phyloP scores from a whole-genome alignment of 2,113 vertebrate genomes.

The Dipodomys spectabilis region DNA sequence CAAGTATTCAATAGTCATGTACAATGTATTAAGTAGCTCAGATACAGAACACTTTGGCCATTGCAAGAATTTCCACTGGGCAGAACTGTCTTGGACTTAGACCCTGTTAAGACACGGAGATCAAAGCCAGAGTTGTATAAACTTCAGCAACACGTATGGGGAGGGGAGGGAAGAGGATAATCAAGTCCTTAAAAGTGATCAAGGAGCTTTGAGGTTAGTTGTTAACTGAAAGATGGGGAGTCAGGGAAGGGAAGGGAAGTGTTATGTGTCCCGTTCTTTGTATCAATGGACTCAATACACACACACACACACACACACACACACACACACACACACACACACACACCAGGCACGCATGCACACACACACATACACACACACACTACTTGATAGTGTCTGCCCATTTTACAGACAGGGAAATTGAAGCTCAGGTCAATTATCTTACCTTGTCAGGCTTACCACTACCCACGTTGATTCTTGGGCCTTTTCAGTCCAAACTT shows the following conservation, averaged over 20 bases:
- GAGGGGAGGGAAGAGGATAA: neutral
- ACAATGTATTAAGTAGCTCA: rapidly evolving
- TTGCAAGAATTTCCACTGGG: neutral
- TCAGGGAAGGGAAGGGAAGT: neutral
- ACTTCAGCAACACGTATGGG: neutral
- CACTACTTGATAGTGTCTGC: neutral
- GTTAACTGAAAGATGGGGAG: neutral
- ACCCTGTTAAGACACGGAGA: neutral
- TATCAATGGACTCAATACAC: neutral
- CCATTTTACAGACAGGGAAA: slow-evolving; percentile 30
- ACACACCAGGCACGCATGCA: too few species aligned
- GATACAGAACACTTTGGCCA: neutral
- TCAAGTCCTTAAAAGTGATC: neutral
- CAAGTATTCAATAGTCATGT: rapidly evolving
- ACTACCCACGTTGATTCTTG: neutral
- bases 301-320: too few species aligned
- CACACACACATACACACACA: too few species aligned
- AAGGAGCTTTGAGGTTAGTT: neutral
- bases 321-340: too few species aligned
- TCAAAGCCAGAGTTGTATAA: neutral
- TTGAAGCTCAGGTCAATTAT: neutral
- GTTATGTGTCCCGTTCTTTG: neutral
- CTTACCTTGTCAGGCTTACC: too few species aligned
- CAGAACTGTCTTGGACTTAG: neutral
- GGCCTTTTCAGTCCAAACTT: neutral